phyloP scores from a whole-genome alignment of 92 coral and sea anemone species.

The Muricea muricata region DNA sequence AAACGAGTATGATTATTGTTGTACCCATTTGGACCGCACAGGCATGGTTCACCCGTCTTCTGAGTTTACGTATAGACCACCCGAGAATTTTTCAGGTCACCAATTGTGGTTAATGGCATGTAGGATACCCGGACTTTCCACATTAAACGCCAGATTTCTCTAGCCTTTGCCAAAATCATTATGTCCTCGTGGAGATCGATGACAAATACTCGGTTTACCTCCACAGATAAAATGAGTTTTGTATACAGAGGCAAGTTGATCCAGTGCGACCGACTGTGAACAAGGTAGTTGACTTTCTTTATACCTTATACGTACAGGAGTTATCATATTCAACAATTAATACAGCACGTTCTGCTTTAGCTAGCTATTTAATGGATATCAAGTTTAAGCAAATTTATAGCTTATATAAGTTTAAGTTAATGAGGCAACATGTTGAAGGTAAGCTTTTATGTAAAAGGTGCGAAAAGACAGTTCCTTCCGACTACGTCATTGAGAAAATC shows the following conservation, averaged over 20 bases:
- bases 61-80: slow-evolving; percentile 44
- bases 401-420: no score
- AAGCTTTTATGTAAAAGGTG: no score
- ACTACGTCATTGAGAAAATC: no score
- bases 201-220: slow-evolving; percentile 67
- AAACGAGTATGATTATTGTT: slow-evolving; percentile 51
- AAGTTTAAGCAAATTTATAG: no score
- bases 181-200: slow-evolving; percentile 52
- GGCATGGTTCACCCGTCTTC: slow-evolving; percentile 39
- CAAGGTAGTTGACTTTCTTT: slow-evolving; percentile 33
- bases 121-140: slow-evolving; percentile 65
- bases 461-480: no score
- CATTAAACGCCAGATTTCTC: slow-evolving; percentile 48
- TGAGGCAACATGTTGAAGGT: no score
- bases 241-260: slow-evolving; percentile 59
- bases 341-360: no score
- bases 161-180: slow-evolving; percentile 61
- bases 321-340: no score
- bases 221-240: slow-evolving; percentile 58
- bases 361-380: no score
- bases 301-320: no score
- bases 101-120: slow-evolving; percentile 61
- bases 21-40: slow-evolving; percentile 51
- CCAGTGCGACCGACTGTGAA: slow-evolving; percentile 67
- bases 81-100: slow-evolving; percentile 39